A percentile compares a stretch with the other conserved stretches of the same genome.
Evolutionary conservation across 2,797 vertebrate species (phyloP).

Genomic region (Siniperca obscura): DNA sequence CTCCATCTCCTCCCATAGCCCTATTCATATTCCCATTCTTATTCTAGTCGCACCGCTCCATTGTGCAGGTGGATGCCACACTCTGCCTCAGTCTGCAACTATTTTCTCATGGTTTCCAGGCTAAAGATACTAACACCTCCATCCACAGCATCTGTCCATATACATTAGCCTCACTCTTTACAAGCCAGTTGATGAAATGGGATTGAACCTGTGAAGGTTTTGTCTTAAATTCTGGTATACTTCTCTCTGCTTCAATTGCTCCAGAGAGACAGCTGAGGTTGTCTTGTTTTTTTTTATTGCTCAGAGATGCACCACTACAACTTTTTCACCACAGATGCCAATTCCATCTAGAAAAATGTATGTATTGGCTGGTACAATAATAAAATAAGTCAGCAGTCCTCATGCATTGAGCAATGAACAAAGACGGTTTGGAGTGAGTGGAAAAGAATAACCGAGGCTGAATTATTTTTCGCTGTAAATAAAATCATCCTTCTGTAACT

Average conservation of each 20-base stretch:
- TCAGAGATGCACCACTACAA: slow-evolving; percentile 47
- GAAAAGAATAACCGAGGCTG: slow-evolving; percentile 23
- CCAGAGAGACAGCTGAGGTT: slow-evolving; percentile 47
- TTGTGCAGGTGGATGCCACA: slow-evolving; percentile 60
- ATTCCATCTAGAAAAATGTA: slow-evolving; percentile 42
- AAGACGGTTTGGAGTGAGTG: slow-evolving; percentile 4
- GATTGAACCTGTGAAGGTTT: slow-evolving; percentile 63
- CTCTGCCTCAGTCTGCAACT: slow-evolving; percentile 60
- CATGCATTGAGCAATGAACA: slow-evolving; percentile 24
- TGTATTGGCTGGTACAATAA: slow-evolving; percentile 37
- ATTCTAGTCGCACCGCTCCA: slow-evolving; percentile 72
- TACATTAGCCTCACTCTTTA: slow-evolving; percentile 64
- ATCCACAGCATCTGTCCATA: slow-evolving; percentile 57
- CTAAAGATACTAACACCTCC: slow-evolving; percentile 55
- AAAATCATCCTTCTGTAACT: slow-evolving; percentile 11
- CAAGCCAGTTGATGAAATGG: slow-evolving; percentile 56
- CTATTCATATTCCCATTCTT: slow-evolving; percentile 68
- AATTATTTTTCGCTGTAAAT: slow-evolving; percentile 30
- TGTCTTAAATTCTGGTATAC: slow-evolving; percentile 59
- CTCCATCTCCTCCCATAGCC: slow-evolving; percentile 34
- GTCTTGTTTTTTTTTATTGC: slow-evolving; percentile 55
- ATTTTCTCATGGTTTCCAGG: slow-evolving; percentile 62
- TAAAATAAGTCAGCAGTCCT: slow-evolving; percentile 52
- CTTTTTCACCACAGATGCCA: slow-evolving; percentile 40
- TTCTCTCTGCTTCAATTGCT: slow-evolving; percentile 57